These are phyloP conservation scores for Polydrusus tereticollis DNA, from an alignment of 2,888 invertebrate species.

Conservation along the genomic window DNA sequence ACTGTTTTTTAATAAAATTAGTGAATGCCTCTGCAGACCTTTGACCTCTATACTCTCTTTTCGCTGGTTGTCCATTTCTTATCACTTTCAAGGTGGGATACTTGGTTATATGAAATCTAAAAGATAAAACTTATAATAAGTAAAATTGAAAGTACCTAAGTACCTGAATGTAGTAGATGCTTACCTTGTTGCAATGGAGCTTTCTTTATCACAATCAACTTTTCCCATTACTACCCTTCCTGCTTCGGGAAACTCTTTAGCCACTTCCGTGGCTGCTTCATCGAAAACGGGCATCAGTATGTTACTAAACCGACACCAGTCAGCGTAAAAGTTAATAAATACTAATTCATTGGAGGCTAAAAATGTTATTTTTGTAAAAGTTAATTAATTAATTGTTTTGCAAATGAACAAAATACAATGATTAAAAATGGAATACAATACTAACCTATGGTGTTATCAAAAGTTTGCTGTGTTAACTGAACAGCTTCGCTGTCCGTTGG, in stretches of 20 bases:
- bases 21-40: constrained; percentile 92
- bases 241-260: constrained; percentile 80
- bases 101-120: constrained; percentile 94
- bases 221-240: constrained; percentile 94
- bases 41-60: constrained; percentile 90
- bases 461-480: constrained; percentile 82
- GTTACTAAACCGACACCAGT: constrained; percentile 99
- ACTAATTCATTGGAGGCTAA: constrained; percentile 96
- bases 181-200: constrained; percentile 78
- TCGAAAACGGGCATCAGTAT: constrained; percentile 96
- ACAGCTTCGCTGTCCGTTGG: constrained; percentile 87
- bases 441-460: constrained; percentile 89
- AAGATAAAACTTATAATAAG: background rate
- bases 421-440: constrained; percentile 27
- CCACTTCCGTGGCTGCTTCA: constrained; percentile 91
- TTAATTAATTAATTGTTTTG: too few relatives aligned
- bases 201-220: constrained; percentile 97
- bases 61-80: constrained; percentile 89
- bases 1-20: constrained; percentile 88
- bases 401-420: too few relatives aligned
- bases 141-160: background rate
- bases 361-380: too few relatives aligned
- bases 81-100: constrained; percentile 98
- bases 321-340: constrained; percentile 99
- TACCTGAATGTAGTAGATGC: background rate